Evolutionary conservation across 2,888 invertebrate genomes (phyloP).

Genomic region (Nemapogon koenigi): DNA sequence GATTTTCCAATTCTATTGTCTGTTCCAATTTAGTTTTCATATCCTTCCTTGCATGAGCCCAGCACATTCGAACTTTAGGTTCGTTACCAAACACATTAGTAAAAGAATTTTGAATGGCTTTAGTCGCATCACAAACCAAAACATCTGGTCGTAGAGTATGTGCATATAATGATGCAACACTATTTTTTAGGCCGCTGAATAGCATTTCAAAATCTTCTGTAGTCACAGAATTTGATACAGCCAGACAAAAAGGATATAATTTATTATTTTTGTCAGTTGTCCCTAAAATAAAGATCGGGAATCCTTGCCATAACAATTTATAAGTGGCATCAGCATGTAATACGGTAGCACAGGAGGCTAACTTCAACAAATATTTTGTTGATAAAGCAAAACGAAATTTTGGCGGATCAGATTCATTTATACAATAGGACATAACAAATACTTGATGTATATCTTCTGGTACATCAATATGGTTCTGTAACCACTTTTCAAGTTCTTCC

Average conservation of each 20-base stretch:
- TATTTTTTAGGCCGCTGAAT: background rate
- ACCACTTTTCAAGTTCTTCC: conserved; percentile 12
- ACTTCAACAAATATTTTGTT: conserved; percentile 1
- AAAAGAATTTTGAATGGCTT: conserved; percentile 16
- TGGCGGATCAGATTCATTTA: conserved; percentile 9
- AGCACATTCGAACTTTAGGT: conserved; percentile 11
- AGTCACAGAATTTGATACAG: background rate
- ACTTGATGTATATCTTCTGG: conserved; percentile 12
- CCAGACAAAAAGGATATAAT: background rate
- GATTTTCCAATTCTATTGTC: conserved; percentile 2
- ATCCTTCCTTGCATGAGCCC: conserved; percentile 15
- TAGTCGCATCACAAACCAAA: conserved; percentile 14
- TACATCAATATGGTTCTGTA: conserved; percentile 10
- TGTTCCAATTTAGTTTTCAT: conserved; percentile 8
- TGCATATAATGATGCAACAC: background rate
- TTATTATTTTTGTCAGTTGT: background rate
- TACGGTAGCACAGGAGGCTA: background rate
- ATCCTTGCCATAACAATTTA: conserved; percentile 1
- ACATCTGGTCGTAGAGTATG: conserved; percentile 1
- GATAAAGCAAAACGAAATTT: background rate
- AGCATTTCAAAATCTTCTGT: conserved; percentile 3
- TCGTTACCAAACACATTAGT: conserved; percentile 14
- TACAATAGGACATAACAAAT: conserved; percentile 10
- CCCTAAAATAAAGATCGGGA: background rate
- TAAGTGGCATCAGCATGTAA: conserved; percentile 1